Conservation (phyloP, 2,113 vertebrate genomes). For the Egretta garzetta region DNA sequence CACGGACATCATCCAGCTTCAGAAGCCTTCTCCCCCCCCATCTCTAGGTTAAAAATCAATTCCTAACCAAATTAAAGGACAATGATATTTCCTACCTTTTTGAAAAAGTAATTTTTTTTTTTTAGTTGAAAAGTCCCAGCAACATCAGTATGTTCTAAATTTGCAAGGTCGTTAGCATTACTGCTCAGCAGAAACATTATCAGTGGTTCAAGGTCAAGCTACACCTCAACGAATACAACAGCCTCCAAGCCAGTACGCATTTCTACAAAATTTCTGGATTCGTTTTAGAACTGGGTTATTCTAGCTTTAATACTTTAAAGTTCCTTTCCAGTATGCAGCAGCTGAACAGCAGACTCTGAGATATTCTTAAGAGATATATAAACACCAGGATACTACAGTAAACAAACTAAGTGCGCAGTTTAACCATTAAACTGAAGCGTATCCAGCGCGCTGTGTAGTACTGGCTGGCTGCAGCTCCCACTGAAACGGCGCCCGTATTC, state of each 20-base stretch:
- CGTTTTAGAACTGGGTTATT: not conserved
- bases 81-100: not conserved
- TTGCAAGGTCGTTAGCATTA: not conserved
- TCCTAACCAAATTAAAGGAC: not conserved
- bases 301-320: not conserved
- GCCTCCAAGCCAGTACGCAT: not conserved
- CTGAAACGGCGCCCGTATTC: not conserved
- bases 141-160: not conserved
- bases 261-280: not conserved
- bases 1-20: not conserved
- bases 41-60: not conserved
- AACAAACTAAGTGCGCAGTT: not conserved
- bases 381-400: not conserved
- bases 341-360: not conserved
- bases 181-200: not conserved
- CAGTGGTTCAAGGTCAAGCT: not conserved
- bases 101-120: not conserved
- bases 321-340: not conserved
- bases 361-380: not conserved
- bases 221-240: fast-evolving
- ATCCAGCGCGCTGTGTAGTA: not conserved
- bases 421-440: not conserved
- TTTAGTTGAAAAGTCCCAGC: not conserved
- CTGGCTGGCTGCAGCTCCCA: not conserved
- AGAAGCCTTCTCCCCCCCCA: not conserved